A percentile compares a stretch with the other conserved stretches of the same genome.
phyloP scores from a whole-genome alignment of 37 sponge, comb jelly and placozoan genomes.

The Chondrilla cf. caribensis region DNA sequence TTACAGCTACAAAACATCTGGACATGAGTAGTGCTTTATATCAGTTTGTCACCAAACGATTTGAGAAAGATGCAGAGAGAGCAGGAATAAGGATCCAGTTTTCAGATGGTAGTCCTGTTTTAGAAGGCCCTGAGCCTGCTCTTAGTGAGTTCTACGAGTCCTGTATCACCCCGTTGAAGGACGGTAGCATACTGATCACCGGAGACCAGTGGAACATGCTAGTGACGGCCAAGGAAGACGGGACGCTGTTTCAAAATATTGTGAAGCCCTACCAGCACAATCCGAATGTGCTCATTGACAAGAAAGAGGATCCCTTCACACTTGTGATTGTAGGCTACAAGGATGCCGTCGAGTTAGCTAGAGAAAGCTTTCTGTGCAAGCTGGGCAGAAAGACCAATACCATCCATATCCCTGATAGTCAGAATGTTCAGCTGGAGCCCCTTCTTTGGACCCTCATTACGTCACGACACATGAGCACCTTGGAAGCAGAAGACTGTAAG shows the following conservation, averaged over 20 bases:
- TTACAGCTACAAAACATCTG: background rate
- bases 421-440: too few relatives aligned
- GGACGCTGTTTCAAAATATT: constrained; percentile 32
- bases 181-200: background rate
- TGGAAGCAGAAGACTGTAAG: too few relatives aligned
- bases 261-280: constrained; percentile 37
- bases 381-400: constrained; percentile 24
- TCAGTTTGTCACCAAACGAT: background rate
- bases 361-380: background rate
- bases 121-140: background rate
- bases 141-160: background rate
- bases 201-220: constrained; percentile 47
- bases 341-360: constrained; percentile 49
- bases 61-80: background rate
- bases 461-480: too few relatives aligned
- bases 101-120: background rate
- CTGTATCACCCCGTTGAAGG: background rate
- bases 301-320: constrained; percentile 10
- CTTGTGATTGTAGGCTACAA: constrained; percentile 15
- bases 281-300: constrained; percentile 43
- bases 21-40: background rate
- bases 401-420: too few relatives aligned
- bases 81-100: background rate
- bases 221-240: constrained; percentile 27
- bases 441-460: too few relatives aligned